phyloP scores from a whole-genome alignment of 2,113 vertebrate species.

The Brienomyrus longianalis region DNA sequence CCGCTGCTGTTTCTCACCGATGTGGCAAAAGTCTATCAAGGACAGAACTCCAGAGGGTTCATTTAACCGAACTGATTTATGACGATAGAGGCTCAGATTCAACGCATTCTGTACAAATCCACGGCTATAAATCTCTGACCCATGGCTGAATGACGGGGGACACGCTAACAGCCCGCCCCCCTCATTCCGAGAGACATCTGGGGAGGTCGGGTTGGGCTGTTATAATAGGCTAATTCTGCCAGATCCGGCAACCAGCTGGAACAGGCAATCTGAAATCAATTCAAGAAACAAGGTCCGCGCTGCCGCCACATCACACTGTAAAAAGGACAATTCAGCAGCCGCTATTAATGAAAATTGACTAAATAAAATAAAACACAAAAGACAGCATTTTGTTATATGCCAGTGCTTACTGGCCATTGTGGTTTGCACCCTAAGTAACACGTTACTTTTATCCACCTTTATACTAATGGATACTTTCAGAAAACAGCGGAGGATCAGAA shows the following conservation, averaged over 20 bases:
- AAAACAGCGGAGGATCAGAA: background rate
- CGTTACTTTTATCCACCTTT: background rate
- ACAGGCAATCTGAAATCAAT: conserved; percentile 13
- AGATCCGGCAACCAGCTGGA: conserved; percentile 14
- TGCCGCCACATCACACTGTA: background rate
- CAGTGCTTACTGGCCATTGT: background rate
- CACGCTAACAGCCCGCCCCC: background rate
- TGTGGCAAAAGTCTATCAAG: background rate
- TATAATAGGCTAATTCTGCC: conserved; percentile 14
- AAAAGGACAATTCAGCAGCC: background rate
- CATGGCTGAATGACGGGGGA: background rate
- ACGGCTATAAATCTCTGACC: conserved; percentile 6
- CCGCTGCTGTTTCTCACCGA: too few species aligned
- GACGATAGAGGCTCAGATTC: background rate
- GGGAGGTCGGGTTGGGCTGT: background rate
- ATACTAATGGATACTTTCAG: background rate
- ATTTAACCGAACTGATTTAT: conserved; percentile 7
- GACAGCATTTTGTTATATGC: background rate
- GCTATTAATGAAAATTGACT: background rate
- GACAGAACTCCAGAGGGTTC: background rate
- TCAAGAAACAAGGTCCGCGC: background rate
- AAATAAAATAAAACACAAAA: background rate
- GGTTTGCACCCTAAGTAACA: too few species aligned
- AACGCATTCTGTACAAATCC: background rate
- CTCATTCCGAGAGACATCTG: conserved; percentile 12